Evolutionary conservation across 2,888 invertebrate species (phyloP), one percentile per base, ranked within the genome.

Genomic region (Eupithecia abbreviata): DNA sequence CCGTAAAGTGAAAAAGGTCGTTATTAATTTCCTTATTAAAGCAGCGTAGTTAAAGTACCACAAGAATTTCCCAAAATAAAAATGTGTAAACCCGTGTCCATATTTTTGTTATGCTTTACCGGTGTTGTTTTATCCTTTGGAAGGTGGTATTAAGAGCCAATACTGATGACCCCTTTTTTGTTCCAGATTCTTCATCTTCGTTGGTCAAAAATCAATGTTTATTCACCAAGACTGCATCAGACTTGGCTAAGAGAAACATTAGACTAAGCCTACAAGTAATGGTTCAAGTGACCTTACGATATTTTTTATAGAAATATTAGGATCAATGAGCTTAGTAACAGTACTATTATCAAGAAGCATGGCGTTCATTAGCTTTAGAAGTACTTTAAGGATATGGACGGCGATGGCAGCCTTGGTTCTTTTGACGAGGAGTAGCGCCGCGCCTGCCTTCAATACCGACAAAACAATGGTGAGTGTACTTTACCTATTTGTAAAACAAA

Each of bases 401-500:
- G 84, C 84, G 83, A 85, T 86, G 78, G 88, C 87, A 71, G 87
- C 90, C 30, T 83, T 93, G 82, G 89, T 91, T 71, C 88, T 91
- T 79, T 85, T 93, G 30, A 90, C 90, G 71, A 90, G 90, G 82
- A 90, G 90, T 78, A 91, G 93, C 79, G 94, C 94, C 15, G 95
- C 95, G 65, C 95, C 95, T 15, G 83, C 92, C 82, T 92, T 92
- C 12, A 88, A 87, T 75, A 90, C 94, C 18, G 93, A 93, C 80
- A 93, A 90, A 79, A 95, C 95, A 45, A 95, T 93, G 93, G 95
- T 95, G 84, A 92, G 95, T 79, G 49, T n/a, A 73, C 58, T 79
- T 74, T 69, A 45, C 51, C 30, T 78, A 75, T 49, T 65, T 67
- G 18, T 71, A 45, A 45, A 68, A 51, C 49, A 69, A 76, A 76